These are phyloP conservation scores for Halcyon smyrnensis DNA, from an alignment of 2,797 vertebrate genomes.

Conservation along the genomic window DNA sequence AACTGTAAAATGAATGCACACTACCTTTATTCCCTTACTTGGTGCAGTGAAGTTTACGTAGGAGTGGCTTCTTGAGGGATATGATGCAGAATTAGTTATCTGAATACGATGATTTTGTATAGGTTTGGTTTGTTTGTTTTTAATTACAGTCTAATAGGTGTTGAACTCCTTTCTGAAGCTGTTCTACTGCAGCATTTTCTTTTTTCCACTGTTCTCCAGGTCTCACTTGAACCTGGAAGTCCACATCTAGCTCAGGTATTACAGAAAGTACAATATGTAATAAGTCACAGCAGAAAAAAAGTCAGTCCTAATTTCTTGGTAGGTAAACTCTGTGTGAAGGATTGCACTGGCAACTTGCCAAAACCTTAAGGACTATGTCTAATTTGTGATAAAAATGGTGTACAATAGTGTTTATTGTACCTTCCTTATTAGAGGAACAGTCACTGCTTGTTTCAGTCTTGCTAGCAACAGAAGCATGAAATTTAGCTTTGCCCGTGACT, in stretches of 20 bases:
- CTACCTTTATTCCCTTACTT: background rate
- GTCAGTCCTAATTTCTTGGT: background rate
- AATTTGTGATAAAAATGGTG: background rate
- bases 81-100: fast-evolving
- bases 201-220: background rate
- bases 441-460: background rate
- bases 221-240: background rate
- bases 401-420: background rate
- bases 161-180: background rate
- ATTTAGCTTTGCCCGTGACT: background rate
- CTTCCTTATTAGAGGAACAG: background rate
- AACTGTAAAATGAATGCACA: background rate
- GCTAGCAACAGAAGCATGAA: background rate
- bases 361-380: background rate
- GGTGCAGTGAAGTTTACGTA: background rate
- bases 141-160: background rate
- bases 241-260: background rate
- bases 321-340: background rate
- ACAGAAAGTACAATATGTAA: background rate
- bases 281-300: background rate
- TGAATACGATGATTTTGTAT: background rate
- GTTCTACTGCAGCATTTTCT: background rate
- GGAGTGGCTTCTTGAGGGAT: background rate
- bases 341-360: background rate
- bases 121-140: background rate